Percentiles rank a stretch among this genome's conserved stretches.
phyloP scores from a whole-genome alignment of 1,140 invertebrate genomes.

The Triops cancriformis region DNA sequence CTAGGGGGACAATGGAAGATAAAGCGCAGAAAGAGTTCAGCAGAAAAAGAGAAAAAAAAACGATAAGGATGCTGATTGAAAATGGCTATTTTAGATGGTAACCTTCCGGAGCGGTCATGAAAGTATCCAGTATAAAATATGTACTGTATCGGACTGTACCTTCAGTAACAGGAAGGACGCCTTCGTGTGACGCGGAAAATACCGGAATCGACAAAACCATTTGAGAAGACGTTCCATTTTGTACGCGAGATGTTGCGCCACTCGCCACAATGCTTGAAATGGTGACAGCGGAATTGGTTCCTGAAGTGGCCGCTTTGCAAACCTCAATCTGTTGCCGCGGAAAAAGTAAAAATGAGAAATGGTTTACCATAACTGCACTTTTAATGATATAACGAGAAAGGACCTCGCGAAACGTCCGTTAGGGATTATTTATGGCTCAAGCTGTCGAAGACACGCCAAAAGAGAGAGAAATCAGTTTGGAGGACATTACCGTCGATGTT shows the following conservation, averaged over 20 bases:
- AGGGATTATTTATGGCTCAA: too few relatives aligned
- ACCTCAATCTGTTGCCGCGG: not conserved
- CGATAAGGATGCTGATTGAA: too few relatives aligned
- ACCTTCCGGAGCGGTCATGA: too few relatives aligned
- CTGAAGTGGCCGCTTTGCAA: not conserved
- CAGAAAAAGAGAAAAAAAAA: too few relatives aligned
- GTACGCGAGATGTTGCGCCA: not conserved
- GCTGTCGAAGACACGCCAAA: too few relatives aligned
- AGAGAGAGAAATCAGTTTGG: not conserved
- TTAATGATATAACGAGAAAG: not conserved
- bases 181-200: not conserved
- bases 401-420: too few relatives aligned
- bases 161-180: not conserved
- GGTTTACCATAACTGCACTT: too few relatives aligned
- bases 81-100: too few relatives aligned
- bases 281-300: not conserved
- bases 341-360: not conserved
- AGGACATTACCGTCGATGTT: conserved; percentile 22
- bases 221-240: not conserved
- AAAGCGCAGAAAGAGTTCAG: too few relatives aligned
- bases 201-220: not conserved
- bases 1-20: too few relatives aligned
- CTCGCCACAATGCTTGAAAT: not conserved
- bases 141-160: not conserved
- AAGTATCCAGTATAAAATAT: too few relatives aligned